Evolutionary conservation across 2,888 invertebrate genomes (phyloP).

Genomic region (Hipparchia semele): DNA sequence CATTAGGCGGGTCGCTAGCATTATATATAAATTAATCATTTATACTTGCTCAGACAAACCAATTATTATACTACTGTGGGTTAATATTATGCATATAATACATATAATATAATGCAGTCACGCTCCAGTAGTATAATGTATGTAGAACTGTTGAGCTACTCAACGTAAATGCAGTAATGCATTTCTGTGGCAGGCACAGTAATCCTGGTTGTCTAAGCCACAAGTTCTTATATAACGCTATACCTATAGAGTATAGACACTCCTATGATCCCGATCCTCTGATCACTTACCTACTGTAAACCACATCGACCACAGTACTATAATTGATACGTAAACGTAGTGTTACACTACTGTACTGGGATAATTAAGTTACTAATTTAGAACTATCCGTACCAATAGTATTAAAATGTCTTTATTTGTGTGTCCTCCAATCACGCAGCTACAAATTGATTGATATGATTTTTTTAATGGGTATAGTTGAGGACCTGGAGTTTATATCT

Average conservation of each 20-base stretch:
- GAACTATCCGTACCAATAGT: too few species aligned
- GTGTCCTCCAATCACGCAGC: too few species aligned
- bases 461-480: too few species aligned
- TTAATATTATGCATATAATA: too few species aligned
- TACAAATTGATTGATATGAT: too few species aligned
- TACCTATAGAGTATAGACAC: not conserved
- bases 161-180: slow-evolving; percentile 8
- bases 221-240: slow-evolving; percentile 13
- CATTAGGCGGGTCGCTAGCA: too few species aligned
- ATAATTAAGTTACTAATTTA: not conserved
- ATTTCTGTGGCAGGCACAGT: not conserved
- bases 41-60: too few species aligned
- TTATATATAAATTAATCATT: too few species aligned
- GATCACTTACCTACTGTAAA: slow-evolving; percentile 14
- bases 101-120: not conserved
- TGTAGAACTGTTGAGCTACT: not conserved
- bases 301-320: slow-evolving; percentile 5
- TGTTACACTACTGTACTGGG: not conserved
- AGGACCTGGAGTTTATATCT: too few species aligned
- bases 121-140: not conserved
- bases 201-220: slow-evolving; percentile 9
- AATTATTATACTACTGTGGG: too few species aligned
- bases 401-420: too few species aligned
- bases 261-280: not conserved
- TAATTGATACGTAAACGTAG: not conserved